Evolutionary conservation across 2,113 vertebrate species (phyloP), one percentile per base, ranked within the genome.

Genomic region (Indicator indicator): DNA sequence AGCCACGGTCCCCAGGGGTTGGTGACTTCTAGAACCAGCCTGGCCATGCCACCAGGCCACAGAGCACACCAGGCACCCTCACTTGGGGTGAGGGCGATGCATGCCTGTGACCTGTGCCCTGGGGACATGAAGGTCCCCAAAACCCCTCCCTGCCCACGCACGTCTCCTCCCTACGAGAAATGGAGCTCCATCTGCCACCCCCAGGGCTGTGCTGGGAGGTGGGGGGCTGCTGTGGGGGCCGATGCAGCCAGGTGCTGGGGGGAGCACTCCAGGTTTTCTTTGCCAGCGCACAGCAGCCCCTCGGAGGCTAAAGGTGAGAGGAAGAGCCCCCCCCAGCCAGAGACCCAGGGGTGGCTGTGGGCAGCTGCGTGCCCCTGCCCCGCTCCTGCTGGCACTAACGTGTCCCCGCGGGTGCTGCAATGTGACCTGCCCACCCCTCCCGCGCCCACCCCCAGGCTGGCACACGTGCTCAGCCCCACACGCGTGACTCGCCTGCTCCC

Each of bases 341-440:
- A 36, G 60, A 32, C 68, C 68, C 75, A 2, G 0, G 5, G 67
- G 7, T 2, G 8, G 28, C 60, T 2, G 2, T 69, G 75, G 67
- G 89, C 6, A 4, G 83, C 68, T 59, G 42, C 13, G 12, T 9
- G 11, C 64, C 55, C 74, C 71, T 26, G 1, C 50, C 30, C 12
- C 6, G 2, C 50, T 80, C 76, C 87, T 18, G 1, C 82, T 54
- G 9, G 55, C 7, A 7, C 70, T n/a, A 59, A 20, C 3, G 0
- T 75, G 94, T 75, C 52, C 74, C 74, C 9, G 19, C 82, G 84
- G 80, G 92, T 1, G 32, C 82, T 0, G 26, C 58, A 55, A 64
- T 92, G 93, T 86, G 88, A 94, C 88, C 94, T 86, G 90, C 77
- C 67, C 60, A 59, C 26, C 5, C 80, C 59, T 54, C 71, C 89